These are phyloP conservation scores for Mustela lutreola DNA, from an alignment of 2,113 vertebrate genomes.

Conservation along the genomic window DNA sequence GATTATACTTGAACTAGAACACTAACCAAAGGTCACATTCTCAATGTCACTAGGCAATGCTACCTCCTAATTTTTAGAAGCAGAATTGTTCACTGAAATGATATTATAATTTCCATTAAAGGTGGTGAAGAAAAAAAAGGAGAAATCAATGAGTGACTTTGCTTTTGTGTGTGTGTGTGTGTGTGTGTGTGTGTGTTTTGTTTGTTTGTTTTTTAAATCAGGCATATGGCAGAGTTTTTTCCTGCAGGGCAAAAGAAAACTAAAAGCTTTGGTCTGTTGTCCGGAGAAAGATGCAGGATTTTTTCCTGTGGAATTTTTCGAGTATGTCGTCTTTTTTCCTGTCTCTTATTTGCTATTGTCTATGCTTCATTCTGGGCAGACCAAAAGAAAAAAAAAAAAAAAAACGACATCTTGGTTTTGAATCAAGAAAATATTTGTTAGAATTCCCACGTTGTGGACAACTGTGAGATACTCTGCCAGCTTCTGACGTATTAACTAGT, in stretches of 20 bases:
- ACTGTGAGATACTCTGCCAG: not conserved
- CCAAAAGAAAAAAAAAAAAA: not conserved
- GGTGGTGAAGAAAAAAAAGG: not conserved
- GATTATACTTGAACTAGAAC: not conserved
- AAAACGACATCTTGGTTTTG: not conserved
- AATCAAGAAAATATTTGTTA: slow-evolving; percentile 27
- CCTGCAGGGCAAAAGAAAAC: not conserved
- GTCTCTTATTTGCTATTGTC: not conserved
- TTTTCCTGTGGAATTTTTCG: not conserved
- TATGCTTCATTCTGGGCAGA: not conserved
- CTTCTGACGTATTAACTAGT: not conserved
- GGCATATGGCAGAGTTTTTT: not conserved
- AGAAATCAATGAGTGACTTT: not conserved
- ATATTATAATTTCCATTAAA: not conserved
- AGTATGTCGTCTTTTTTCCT: not conserved
- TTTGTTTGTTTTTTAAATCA: not conserved
- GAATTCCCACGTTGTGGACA: not conserved
- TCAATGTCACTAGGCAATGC: not conserved
- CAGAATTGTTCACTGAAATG: not conserved
- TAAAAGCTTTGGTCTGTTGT: not conserved
- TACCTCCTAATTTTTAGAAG: not conserved
- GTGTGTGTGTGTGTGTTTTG: too few species aligned
- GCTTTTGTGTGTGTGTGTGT: too few species aligned
- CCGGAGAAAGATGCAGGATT: not conserved
- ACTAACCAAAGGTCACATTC: not conserved